Evolutionary conservation across 1,140 invertebrate species (phyloP).

Genomic region (Oncopodura yosiiana): DNA sequence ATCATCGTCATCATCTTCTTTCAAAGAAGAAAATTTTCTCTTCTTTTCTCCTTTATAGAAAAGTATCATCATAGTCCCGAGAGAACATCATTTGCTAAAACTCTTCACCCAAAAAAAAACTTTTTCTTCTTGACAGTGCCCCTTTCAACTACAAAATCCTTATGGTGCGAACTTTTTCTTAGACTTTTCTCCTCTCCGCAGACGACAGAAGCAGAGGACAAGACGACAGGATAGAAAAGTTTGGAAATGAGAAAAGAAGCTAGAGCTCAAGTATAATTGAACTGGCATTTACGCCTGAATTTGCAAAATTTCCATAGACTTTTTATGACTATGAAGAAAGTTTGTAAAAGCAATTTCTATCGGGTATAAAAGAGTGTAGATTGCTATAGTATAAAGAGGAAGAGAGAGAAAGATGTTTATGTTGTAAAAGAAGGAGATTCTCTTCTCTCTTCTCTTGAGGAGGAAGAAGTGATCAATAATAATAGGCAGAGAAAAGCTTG

Average conservation of each 20-base stretch:
- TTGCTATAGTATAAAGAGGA: conserved; percentile 3
- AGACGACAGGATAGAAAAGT: too few relatives aligned
- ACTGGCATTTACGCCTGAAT: not conserved
- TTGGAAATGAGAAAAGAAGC: too few relatives aligned
- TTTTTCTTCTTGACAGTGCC: conserved; percentile 6
- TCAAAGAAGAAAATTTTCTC: too few relatives aligned
- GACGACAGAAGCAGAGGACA: too few relatives aligned
- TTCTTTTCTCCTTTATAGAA: conserved; percentile 5
- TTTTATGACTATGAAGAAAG: not conserved
- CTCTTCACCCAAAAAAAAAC: too few relatives aligned
- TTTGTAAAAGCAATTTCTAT: not conserved
- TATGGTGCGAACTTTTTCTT: not conserved
- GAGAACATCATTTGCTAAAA: conserved; percentile 6
- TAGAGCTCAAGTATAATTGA: too few relatives aligned
- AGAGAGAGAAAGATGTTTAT: conserved; percentile 1
- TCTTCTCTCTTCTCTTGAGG: too few relatives aligned
- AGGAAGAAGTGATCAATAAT: conserved; percentile 14
- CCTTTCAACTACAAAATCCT: not conserved
- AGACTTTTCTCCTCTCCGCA: not conserved
- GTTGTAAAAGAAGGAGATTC: conserved; percentile 11
- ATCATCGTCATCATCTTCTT: conserved; percentile 14
- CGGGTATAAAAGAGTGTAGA: conserved; percentile 4
- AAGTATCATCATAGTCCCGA: conserved; percentile 6
- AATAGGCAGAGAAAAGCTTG: conserved; percentile 5
- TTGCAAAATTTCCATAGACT: not conserved